These are phyloP conservation scores for Micromussa lordhowensis DNA, from an alignment of 92 coral and sea anemone species.

Conservation along the genomic window DNA sequence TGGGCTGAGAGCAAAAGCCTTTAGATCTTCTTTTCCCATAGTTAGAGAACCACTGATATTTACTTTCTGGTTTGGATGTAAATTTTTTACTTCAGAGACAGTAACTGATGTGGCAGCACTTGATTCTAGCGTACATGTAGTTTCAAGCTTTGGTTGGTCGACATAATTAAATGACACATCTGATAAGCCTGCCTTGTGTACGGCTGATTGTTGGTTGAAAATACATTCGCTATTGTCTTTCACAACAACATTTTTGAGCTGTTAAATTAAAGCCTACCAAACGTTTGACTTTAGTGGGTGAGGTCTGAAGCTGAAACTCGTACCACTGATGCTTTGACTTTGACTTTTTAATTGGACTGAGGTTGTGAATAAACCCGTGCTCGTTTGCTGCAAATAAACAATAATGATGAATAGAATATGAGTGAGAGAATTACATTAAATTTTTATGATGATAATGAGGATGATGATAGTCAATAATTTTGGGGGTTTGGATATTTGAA, in stretches of 20 bases:
- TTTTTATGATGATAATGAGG: slow-evolving; percentile 33
- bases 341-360: slow-evolving; percentile 28
- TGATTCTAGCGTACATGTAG: slow-evolving; percentile 10
- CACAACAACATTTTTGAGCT: slow-evolving; percentile 27
- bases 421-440: slow-evolving; percentile 39
- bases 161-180: slow-evolving; percentile 33
- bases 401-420: slow-evolving; percentile 43
- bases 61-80: slow-evolving; percentile 44
- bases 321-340: slow-evolving; percentile 52
- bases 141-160: slow-evolving; percentile 50
- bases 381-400: slow-evolving; percentile 40
- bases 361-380: slow-evolving; percentile 47
- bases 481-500: slow-evolving; percentile 6
- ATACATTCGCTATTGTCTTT: slow-evolving; percentile 31
- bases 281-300: slow-evolving; percentile 51
- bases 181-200: slow-evolving; percentile 35
- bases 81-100: slow-evolving; percentile 29
- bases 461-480: slow-evolving; percentile 25
- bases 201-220: slow-evolving; percentile 49
- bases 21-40: slow-evolving; percentile 29
- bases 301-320: slow-evolving; percentile 50
- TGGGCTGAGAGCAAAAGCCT: slow-evolving; percentile 24
- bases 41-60: slow-evolving; percentile 38
- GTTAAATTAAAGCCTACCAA: slow-evolving; percentile 45
- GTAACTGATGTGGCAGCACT: slow-evolving; percentile 40